Conservation (phyloP, 1,140 invertebrate species). For the Tetragnatha versicolor region DNA sequence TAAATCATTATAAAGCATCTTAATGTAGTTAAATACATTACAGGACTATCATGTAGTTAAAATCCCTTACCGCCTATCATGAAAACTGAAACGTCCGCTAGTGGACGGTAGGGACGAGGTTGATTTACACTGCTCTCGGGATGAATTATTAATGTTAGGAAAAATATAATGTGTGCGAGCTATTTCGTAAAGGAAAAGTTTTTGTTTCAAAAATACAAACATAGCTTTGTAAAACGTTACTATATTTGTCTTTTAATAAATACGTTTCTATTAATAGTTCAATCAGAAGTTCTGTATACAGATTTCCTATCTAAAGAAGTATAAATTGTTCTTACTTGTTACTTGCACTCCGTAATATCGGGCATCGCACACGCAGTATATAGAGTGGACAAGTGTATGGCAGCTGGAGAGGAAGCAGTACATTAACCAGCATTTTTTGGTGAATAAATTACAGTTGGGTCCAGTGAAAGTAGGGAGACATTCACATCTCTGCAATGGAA, state of each 20-base stretch:
- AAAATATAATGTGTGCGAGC: neutral
- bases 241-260: neutral
- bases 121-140: too few relatives aligned
- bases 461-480: neutral
- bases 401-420: slow-evolving; percentile 30
- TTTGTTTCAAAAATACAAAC: neutral
- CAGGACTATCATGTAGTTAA: too few relatives aligned
- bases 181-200: neutral
- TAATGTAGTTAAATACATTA: too few relatives aligned
- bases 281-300: neutral
- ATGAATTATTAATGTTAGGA: neutral
- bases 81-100: too few relatives aligned
- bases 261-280: neutral
- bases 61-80: too few relatives aligned
- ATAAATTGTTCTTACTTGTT: slow-evolving; percentile 14
- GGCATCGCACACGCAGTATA: slow-evolving; percentile 22
- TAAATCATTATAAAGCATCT: too few relatives aligned
- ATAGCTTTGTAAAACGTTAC: neutral
- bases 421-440: slow-evolving; percentile 9
- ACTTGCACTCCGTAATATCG: neutral
- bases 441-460: neutral
- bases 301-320: neutral
- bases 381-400: neutral
- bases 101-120: too few relatives aligned
- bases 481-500: neutral